phyloP scores from a whole-genome alignment of 2,888 invertebrate species.

The Cybosia mesomella region DNA sequence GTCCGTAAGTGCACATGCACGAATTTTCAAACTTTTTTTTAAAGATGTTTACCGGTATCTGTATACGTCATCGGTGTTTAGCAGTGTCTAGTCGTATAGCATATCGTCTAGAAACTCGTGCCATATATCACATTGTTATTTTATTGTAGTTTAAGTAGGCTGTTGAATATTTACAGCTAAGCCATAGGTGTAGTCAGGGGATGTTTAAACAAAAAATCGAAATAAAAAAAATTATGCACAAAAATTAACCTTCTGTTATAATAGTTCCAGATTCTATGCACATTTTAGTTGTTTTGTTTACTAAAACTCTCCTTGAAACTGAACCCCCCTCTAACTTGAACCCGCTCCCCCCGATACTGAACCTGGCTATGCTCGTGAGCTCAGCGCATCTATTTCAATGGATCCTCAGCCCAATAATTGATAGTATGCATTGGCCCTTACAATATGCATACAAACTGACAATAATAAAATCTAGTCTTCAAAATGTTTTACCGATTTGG shows the following conservation, averaged over 20 bases:
- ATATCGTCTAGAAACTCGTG: neutral
- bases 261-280: no score
- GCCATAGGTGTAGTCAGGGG: neutral
- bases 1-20: no score
- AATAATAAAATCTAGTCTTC: constrained; percentile 51
- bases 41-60: no score
- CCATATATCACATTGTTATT: neutral
- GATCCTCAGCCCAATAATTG: neutral
- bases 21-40: no score
- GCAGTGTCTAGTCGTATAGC: neutral
- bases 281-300: no score
- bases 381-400: neutral
- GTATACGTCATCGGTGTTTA: neutral
- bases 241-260: no score
- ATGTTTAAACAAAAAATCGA: no score
- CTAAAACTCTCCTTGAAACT: no score
- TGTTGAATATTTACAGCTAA: neutral
- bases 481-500: constrained; percentile 47
- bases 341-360: no score
- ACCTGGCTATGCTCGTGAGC: neutral
- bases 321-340: no score
- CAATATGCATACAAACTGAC: constrained; percentile 43
- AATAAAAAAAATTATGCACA: no score
- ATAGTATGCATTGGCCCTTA: constrained; percentile 40
- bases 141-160: neutral